phyloP scores from a whole-genome alignment of 2,113 vertebrate genomes.

The Donacobius atricapilla region DNA sequence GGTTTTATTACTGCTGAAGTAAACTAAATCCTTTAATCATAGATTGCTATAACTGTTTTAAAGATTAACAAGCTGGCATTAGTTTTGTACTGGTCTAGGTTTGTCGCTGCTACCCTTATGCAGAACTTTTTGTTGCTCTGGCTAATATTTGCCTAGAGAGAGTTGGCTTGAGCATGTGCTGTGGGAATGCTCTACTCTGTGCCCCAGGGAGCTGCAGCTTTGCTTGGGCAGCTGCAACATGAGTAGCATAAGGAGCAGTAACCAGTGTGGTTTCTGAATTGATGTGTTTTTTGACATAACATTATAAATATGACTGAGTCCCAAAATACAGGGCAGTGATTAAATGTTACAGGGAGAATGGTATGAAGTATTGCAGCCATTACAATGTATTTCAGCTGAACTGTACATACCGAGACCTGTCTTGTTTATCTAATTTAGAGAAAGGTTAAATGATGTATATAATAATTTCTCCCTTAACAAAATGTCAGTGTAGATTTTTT shows the following conservation, averaged over 20 bases:
- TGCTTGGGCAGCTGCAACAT: background rate
- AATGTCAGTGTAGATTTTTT: background rate
- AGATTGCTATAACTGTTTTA: background rate
- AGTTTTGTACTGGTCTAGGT: background rate
- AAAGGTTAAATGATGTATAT: background rate
- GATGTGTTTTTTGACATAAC: background rate
- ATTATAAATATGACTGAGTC: background rate
- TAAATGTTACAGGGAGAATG: background rate
- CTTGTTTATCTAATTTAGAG: background rate
- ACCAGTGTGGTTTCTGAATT: background rate
- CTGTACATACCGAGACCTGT: background rate
- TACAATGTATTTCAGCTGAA: background rate
- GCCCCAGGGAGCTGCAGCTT: background rate
- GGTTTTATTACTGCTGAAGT: background rate
- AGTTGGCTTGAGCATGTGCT: background rate
- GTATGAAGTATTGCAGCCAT: background rate
- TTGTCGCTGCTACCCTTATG: background rate
- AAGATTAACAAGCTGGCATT: background rate
- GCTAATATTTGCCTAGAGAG: conserved; percentile 25
- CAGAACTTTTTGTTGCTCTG: background rate
- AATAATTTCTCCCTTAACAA: background rate
- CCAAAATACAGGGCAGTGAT: background rate
- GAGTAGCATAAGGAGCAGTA: background rate
- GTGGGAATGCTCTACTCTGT: background rate
- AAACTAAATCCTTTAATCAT: background rate